Percentiles rank a stretch among this genome's conserved stretches.
phyloP scores from a whole-genome alignment of 1,140 invertebrate species.

The Drosophila repleta region DNA sequence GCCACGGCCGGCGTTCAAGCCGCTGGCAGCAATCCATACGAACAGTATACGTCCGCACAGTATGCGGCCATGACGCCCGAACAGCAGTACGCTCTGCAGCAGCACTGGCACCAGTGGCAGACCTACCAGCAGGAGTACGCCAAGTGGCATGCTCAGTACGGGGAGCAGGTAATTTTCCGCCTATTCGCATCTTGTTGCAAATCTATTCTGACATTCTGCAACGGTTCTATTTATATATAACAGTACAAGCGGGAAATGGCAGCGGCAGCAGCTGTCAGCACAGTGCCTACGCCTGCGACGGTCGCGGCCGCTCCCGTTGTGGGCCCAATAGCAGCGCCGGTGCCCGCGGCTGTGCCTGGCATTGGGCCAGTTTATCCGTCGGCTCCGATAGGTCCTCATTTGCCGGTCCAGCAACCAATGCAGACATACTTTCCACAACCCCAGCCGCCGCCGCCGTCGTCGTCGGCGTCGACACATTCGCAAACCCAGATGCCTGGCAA shows the following conservation, averaged over 20 bases:
- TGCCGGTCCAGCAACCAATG: constrained; percentile 18
- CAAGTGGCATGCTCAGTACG: constrained; percentile 93
- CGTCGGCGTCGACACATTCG: constrained; percentile 7
- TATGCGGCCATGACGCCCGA: constrained; percentile 86
- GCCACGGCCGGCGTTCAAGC: constrained; percentile 21
- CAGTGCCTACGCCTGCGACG: constrained; percentile 15
- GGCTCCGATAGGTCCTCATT: constrained; percentile 24
- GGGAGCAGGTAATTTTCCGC: constrained; percentile 87
- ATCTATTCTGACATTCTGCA: neutral
- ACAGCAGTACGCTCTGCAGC: constrained; percentile 85
- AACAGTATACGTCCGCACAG: constrained; percentile 88
- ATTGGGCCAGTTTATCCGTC: constrained; percentile 42
- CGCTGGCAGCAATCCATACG: constrained; percentile 63
- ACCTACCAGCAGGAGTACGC: constrained; percentile 93
- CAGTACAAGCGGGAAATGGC: constrained; percentile 83
- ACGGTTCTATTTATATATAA: constrained; percentile 24
- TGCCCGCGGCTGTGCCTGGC: constrained; percentile 9
- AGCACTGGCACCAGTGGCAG: constrained; percentile 93
- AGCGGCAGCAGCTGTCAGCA: constrained; percentile 49
- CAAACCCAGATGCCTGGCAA: constrained; percentile 42
- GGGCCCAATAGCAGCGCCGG: constrained; percentile 26
- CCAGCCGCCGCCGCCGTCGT: constrained; percentile 32
- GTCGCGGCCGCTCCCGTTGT: neutral
- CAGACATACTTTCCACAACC: constrained; percentile 49
- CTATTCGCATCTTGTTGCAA: neutral